Conservation (phyloP, 2,113 vertebrate species). For the Lanius ludovicianus region DNA sequence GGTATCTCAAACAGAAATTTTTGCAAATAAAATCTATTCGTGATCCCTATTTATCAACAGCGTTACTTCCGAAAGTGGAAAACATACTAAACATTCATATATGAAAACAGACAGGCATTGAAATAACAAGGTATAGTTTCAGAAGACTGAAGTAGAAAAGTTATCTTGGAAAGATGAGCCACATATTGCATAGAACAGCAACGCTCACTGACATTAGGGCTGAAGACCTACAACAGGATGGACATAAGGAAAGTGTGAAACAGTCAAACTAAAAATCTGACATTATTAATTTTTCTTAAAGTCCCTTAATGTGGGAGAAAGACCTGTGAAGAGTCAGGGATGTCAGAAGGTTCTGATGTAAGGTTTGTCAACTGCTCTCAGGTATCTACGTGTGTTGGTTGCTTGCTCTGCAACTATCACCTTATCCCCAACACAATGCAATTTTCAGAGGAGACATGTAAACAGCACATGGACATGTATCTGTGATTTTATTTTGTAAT, state of each 20-base stretch:
- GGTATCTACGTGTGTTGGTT: background rate
- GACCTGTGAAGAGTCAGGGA: background rate
- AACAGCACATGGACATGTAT: rapidly evolving
- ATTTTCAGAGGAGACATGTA: background rate
- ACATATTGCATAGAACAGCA: background rate
- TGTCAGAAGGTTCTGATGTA: background rate
- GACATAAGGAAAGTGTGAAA: background rate
- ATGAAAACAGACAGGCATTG: background rate
- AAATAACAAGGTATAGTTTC: background rate
- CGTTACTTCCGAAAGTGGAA: background rate
- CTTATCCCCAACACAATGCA: rapidly evolving
- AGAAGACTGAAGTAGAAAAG: background rate
- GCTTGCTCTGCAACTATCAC: background rate
- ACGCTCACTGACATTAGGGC: background rate
- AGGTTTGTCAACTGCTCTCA: background rate
- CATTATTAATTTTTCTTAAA: background rate
- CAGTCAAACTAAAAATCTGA: background rate
- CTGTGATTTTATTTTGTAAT: background rate
- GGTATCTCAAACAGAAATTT: background rate
- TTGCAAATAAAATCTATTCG: background rate
- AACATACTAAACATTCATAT: background rate
- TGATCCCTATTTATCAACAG: background rate
- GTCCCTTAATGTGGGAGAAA: background rate
- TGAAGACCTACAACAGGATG: background rate
- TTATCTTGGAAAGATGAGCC: background rate